phyloP scores from a whole-genome alignment of 2,888 invertebrate species.

The Andrena marginata region DNA sequence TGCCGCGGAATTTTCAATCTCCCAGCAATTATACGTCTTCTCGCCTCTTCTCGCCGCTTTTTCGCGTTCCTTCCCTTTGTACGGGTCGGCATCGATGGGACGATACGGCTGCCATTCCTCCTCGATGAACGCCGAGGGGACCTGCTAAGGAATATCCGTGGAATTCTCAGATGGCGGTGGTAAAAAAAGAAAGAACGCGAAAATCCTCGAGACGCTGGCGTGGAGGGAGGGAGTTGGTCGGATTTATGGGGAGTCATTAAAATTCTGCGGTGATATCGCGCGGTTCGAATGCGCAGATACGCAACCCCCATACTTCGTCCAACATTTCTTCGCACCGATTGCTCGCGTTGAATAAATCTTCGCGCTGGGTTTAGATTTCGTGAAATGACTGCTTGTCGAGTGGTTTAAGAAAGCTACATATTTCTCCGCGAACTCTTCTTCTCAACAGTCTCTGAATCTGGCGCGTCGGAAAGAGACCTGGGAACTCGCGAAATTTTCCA shows the following conservation, averaged over 20 bases:
- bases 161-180: conserved; percentile 42
- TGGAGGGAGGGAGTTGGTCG: not conserved
- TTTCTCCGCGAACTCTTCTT: not conserved
- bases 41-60: conserved; percentile 54
- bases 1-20: conserved; percentile 62
- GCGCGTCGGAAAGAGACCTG: not conserved
- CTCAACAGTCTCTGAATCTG: not conserved
- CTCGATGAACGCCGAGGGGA: conserved; percentile 46
- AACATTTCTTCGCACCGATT: conserved; percentile 8
- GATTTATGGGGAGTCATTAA: conserved; percentile 54
- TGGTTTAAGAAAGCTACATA: too few relatives aligned
- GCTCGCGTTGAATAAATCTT: not conserved
- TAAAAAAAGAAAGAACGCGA: conserved; percentile 59
- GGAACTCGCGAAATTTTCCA: not conserved
- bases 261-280: conserved; percentile 37
- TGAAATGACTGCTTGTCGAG: too few relatives aligned
- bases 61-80: conserved; percentile 46
- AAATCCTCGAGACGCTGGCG: conserved; percentile 35
- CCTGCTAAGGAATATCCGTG: conserved; percentile 32
- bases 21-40: conserved; percentile 66
- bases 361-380: not conserved
- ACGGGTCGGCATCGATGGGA: conserved; percentile 37
- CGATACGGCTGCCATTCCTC: conserved; percentile 58
- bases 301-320: not conserved
- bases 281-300: conserved; percentile 11